Conservation (phyloP, 64 coral and sea anemone genomes). For the Porites australiensis region DNA sequence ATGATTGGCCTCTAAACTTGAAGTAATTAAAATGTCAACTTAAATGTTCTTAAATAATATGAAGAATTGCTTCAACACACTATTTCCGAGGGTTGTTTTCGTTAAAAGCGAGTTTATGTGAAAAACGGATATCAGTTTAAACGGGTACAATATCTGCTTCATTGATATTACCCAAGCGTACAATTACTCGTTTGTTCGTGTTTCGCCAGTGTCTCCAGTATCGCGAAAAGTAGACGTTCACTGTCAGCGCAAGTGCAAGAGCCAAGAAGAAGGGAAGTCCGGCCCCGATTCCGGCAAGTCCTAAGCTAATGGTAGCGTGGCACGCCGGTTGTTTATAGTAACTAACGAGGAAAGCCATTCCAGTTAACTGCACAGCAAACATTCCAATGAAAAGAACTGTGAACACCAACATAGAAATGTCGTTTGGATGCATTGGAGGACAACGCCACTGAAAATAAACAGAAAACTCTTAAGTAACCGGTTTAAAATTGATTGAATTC, state of each 20-base stretch:
- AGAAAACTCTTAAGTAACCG: not conserved
- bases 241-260: not conserved
- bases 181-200: constrained; percentile 27
- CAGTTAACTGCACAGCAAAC: constrained; percentile 17
- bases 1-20: too few species aligned
- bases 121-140: not conserved
- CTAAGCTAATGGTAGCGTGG: not conserved
- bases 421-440: constrained; percentile 29
- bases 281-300: constrained; percentile 2
- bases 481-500: too few species aligned
- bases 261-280: constrained; percentile 37
- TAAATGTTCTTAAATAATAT: too few species aligned
- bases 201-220: constrained; percentile 21
- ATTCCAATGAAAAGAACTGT: constrained; percentile 24
- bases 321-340: not conserved
- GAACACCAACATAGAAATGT: constrained; percentile 41
- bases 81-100: too few species aligned
- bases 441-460: constrained; percentile 28
- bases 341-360: not conserved
- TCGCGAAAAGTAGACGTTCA: constrained; percentile 8
- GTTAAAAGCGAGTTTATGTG: not conserved
- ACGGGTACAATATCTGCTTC: constrained; percentile 8
- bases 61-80: too few species aligned
- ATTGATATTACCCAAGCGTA: not conserved
- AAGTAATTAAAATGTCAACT: too few species aligned